phyloP scores from a whole-genome alignment of 2,797 vertebrate genomes.

The Coendou prehensilis region DNA sequence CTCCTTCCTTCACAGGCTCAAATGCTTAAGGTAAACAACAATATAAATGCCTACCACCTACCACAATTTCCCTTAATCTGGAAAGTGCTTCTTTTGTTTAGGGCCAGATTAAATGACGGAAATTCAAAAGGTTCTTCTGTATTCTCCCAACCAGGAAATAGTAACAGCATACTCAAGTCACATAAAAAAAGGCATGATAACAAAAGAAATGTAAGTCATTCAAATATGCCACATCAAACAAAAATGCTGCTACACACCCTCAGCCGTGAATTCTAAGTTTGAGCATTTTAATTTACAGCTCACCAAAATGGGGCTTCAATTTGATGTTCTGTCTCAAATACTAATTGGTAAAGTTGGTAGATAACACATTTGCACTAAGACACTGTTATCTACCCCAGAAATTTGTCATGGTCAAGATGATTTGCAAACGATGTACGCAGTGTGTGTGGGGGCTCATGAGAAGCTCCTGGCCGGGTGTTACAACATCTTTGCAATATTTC shows the following conservation, averaged over 20 bases:
- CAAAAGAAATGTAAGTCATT: background rate
- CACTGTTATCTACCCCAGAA: background rate
- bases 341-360: background rate
- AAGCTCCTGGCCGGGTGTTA: background rate
- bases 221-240: background rate
- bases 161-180: background rate
- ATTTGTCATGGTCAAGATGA: background rate
- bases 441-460: background rate
- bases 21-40: conserved; percentile 25
- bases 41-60: background rate
- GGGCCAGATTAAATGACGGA: conserved; percentile 43
- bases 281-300: background rate
- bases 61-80: background rate
- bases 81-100: conserved; percentile 42
- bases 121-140: conserved; percentile 46
- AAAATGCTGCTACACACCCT: background rate
- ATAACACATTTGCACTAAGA: background rate
- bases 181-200: conserved; percentile 11
- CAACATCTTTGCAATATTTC: background rate
- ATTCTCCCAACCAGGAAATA: conserved; percentile 38
- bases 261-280: background rate
- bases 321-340: background rate
- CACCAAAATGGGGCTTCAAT: background rate
- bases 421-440: background rate
- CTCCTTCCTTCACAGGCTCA: background rate